phyloP scores from a whole-genome alignment of 2,113 vertebrate species.

The Dasyurus viverrinus region DNA sequence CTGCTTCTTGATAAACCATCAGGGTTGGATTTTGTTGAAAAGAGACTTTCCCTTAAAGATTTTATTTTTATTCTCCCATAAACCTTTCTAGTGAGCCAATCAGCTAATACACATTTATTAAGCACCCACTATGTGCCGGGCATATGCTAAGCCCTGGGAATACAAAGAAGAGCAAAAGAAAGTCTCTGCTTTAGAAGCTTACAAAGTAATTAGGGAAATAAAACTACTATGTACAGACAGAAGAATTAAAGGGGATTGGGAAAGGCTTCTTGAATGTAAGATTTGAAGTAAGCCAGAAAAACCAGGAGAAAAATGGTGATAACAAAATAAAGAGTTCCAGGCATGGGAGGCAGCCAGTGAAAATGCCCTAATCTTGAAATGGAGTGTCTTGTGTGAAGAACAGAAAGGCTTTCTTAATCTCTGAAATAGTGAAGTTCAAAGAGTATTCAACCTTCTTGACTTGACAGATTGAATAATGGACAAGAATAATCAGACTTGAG shows the following conservation, averaged over 20 bases:
- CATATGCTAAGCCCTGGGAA: not conserved
- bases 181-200: not conserved
- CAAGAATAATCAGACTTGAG: not conserved
- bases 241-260: not conserved
- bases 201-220: not conserved
- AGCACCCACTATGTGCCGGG: not conserved
- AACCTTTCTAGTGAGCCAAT: not conserved
- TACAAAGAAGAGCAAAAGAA: not conserved
- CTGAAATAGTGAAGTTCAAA: not conserved
- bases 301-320: not conserved
- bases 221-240: not conserved
- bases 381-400: not conserved
- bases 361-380: not conserved
- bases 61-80: not conserved
- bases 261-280: not conserved
- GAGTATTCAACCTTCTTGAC: not conserved
- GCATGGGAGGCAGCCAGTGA: not conserved
- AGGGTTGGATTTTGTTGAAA: not conserved
- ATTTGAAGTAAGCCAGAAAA: not conserved
- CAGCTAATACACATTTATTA: not conserved
- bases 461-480: not conserved
- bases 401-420: not conserved
- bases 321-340: not conserved
- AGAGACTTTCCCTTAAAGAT: not conserved
- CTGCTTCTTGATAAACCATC: not conserved